Conservation (phyloP, 2,797 vertebrate genomes). For the Gallinago nigripennis region DNA sequence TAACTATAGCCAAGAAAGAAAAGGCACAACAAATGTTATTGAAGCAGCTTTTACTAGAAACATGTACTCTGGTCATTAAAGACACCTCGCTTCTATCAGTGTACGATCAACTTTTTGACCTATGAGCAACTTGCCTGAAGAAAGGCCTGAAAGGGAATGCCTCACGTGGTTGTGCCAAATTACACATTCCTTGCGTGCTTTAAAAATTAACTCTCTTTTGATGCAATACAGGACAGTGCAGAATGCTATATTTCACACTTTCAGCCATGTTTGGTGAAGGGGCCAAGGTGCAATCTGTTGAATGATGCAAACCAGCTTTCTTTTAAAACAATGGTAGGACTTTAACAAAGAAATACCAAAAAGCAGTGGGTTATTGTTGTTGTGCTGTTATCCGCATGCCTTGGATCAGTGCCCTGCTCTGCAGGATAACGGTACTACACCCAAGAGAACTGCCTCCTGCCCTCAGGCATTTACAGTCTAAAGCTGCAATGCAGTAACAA, state of each 20-base stretch:
- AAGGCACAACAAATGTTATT: not conserved
- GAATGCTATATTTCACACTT: not conserved
- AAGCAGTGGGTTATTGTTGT: not conserved
- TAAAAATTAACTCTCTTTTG: not conserved
- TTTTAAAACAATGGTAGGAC: not conserved
- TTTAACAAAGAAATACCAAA: not conserved
- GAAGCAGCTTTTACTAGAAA: not conserved
- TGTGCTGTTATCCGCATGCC: not conserved
- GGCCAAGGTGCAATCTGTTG: not conserved
- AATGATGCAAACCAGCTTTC: not conserved
- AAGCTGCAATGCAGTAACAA: not conserved
- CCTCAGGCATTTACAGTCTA: not conserved
- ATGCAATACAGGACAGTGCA: not conserved
- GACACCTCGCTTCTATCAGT: not conserved
- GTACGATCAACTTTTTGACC: not conserved
- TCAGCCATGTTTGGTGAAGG: not conserved
- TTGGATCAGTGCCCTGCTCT: not conserved
- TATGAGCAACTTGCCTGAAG: not conserved
- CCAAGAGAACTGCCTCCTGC: not conserved
- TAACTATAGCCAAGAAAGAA: not conserved
- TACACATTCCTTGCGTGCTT: not conserved
- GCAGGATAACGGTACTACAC: not conserved
- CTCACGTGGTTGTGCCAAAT: not conserved
- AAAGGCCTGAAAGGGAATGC: not conserved
- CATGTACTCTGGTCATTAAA: not conserved